phyloP scores from a whole-genome alignment of 2,888 invertebrate genomes.

The Aricia artaxerxes region DNA sequence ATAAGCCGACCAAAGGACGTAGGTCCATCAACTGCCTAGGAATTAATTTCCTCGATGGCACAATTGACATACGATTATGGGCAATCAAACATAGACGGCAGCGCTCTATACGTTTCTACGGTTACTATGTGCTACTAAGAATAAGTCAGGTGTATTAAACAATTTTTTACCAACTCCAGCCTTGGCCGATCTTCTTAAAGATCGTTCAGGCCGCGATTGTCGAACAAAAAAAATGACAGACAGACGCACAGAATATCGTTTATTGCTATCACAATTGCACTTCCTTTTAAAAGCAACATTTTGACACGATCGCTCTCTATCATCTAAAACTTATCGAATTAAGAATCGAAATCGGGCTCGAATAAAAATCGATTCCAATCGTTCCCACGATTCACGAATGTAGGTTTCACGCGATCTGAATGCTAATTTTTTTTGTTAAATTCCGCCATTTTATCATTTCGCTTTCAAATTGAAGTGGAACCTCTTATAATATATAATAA shows the following conservation, averaged over 20 bases:
- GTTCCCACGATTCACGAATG: slow-evolving; percentile 29
- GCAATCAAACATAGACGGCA: too few relatives aligned
- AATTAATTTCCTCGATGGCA: too few relatives aligned
- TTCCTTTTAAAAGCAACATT: background rate
- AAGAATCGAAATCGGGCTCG: background rate
- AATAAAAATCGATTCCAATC: background rate
- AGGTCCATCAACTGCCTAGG: too few relatives aligned
- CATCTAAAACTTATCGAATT: slow-evolving; percentile 15
- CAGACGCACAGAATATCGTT: slow-evolving; percentile 9
- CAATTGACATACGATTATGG: too few relatives aligned
- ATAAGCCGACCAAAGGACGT: too few relatives aligned
- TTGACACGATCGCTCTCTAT: slow-evolving; percentile 15
- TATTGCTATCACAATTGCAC: slow-evolving; percentile 1
- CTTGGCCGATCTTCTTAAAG: background rate
- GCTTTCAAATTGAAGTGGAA: background rate
- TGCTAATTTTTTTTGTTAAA: slow-evolving; percentile 5
- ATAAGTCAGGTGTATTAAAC: background rate
- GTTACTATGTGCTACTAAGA: background rate
- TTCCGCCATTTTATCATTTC: slow-evolving; percentile 1
- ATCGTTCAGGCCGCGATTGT: background rate
- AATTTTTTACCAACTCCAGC: background rate
- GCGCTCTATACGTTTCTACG: too few relatives aligned
- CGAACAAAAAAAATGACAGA: slow-evolving; percentile 7
- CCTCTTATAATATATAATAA: background rate
- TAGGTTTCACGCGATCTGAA: slow-evolving; percentile 17